Evolutionary conservation across 1,140 invertebrate genomes (phyloP).

Genomic region (Brachionus manjavacas): DNA sequence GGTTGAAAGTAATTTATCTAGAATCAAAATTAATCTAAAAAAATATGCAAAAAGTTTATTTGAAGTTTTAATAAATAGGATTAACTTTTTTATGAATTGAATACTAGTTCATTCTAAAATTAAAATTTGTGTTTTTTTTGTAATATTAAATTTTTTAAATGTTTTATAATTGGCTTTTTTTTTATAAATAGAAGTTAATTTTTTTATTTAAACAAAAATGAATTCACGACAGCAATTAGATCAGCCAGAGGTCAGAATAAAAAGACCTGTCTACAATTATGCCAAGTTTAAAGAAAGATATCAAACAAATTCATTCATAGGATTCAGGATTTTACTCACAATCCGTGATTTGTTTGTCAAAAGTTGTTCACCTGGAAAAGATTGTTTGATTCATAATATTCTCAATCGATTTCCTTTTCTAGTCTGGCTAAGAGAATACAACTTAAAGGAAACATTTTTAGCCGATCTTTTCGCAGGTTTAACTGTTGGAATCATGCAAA

Average conservation of each 20-base stretch:
- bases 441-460: conserved; percentile 50
- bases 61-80: too few species aligned
- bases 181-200: too few species aligned
- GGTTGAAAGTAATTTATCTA: too few species aligned
- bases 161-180: too few species aligned
- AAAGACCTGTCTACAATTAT: not conserved
- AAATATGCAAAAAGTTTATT: too few species aligned
- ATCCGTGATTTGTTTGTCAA: not conserved
- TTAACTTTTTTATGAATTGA: too few species aligned
- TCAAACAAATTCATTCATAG: not conserved
- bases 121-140: too few species aligned
- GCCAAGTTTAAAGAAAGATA: not conserved
- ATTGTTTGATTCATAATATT: not conserved
- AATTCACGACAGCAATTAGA: too few species aligned
- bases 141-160: too few species aligned
- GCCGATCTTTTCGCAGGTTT: conserved; percentile 57
- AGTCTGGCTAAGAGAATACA: conserved; percentile 53
- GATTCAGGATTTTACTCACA: not conserved
- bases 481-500: conserved; percentile 58
- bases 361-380: not conserved
- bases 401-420: conserved; percentile 49
- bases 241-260: not conserved
- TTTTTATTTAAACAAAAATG: too few species aligned
- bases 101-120: too few species aligned
- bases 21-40: too few species aligned